These are phyloP conservation scores for Ophioninae sp. DNA, from an alignment of 2,888 invertebrate species.

Conservation along the genomic window DNA sequence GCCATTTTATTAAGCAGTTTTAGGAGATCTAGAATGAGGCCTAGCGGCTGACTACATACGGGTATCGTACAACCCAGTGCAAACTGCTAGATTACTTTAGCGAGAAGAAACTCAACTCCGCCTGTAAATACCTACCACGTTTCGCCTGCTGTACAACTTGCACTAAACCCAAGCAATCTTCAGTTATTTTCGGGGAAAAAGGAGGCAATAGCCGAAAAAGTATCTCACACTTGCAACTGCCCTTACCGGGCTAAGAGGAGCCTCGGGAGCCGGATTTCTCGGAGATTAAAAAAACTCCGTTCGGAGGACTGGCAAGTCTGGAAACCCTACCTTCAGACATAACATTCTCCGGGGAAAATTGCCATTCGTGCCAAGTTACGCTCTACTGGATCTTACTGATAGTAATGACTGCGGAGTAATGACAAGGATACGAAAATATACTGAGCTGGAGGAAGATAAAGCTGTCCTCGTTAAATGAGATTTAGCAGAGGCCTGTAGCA, in stretches of 20 bases:
- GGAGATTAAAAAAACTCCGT: constrained; percentile 62
- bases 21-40: constrained; percentile 17
- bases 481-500: constrained; percentile 13
- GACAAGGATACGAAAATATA: constrained; percentile 5
- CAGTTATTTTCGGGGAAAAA: constrained; percentile 44
- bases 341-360: constrained; percentile 59
- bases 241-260: constrained; percentile 27
- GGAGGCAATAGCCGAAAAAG: constrained; percentile 48
- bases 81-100: constrained; percentile 30
- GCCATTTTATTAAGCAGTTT: constrained; percentile 48
- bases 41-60: constrained; percentile 12
- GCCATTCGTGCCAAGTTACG: constrained; percentile 35
- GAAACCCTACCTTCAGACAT: constrained; percentile 34
- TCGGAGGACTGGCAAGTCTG: constrained; percentile 38
- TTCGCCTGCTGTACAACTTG: constrained; percentile 15
- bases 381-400: constrained; percentile 35
- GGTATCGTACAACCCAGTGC: constrained; percentile 2
- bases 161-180: constrained; percentile 28
- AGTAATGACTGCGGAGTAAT: constrained; percentile 15
- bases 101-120: constrained; percentile 29
- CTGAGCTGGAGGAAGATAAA: constrained; percentile 22
- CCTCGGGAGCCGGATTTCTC: constrained; percentile 62
- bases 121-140: constrained; percentile 29
- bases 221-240: constrained; percentile 26
- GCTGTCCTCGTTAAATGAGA: constrained; percentile 8